Evolutionary conservation across 2,888 invertebrate genomes (phyloP), one percentile per base, ranked within the genome.

Genomic region (Rhagophthalmus giganteus): DNA sequence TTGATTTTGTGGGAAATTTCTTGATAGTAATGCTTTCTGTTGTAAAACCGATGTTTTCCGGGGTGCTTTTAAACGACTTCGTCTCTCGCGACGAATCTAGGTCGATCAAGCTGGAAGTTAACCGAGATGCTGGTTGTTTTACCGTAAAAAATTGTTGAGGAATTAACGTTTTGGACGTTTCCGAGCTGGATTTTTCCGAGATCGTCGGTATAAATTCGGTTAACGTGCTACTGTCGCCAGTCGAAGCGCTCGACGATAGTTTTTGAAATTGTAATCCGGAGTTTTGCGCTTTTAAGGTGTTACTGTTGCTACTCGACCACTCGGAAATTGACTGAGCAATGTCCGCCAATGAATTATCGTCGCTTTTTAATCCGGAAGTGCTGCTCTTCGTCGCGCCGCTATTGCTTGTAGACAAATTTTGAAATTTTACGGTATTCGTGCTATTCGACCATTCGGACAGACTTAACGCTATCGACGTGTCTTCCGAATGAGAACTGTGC

Each of bases 381-480:
- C 79, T 80, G 58, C 81, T 82, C 59, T 82, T 82, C 66, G 81
- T 82, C 30, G 81, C 81, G 51, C 79, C 79, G 62, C 80, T 78
- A 54, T 74, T 75, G 42, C 73, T 75, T 15, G 86, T 86, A 0
- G 87, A 87, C 16, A 87, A 77, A 74, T 87, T 87, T 32, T 85
- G 87, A 63, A 87, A 90, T 68, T 90, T 83, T 1, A 90, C 90
- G 0, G 90, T 90, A 60, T 88, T 90, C 0, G 90, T 90, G 39
- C 90, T 90, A 25, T 90, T 90, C 0, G 90, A 90, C 90, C 90
- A 91, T 66, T 92, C 91, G 1, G 90, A 90, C 65, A 90, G 85
- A 65, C 90, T 90, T 16, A 91, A 75, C 10, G 90, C 90, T 69
- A 90, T 86, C 0, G 91, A 91, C 0, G 91, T 91, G 64, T 91